A percentile compares a stretch with the other conserved stretches of the same genome.
Conservation (phyloP, 2,797 vertebrate genomes). For the Echeneis naucrates region DNA sequence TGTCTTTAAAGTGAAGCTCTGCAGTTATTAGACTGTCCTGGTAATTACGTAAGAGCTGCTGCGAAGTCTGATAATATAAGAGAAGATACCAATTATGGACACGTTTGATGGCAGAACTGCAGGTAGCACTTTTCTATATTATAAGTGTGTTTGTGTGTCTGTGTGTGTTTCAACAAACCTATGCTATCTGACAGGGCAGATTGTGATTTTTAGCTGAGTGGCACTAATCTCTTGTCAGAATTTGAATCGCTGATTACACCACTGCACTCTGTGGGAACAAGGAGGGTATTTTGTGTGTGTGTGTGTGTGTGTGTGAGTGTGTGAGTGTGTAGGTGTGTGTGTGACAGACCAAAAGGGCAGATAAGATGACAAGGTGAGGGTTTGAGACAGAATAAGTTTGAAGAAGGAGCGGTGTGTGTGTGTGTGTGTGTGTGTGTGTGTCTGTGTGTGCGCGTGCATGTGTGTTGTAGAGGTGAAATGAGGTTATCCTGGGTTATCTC, state of each 20-base stretch:
- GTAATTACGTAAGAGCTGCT: constrained; percentile 49
- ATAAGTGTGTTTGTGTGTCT: constrained; percentile 24
- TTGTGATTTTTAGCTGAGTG: constrained; percentile 74
- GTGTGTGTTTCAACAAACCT: constrained; percentile 22
- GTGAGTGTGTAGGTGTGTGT: not conserved
- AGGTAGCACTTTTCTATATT: constrained; percentile 60
- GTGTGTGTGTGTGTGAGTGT: too few relatives aligned
- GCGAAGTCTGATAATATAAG: constrained; percentile 38
- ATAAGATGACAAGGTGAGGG: constrained; percentile 48
- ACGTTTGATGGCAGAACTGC: constrained; percentile 16
- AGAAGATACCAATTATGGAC: constrained; percentile 54
- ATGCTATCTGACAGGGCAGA: constrained; percentile 65
- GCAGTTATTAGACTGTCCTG: constrained; percentile 19
- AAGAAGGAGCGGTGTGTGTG: not conserved
- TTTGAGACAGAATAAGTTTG: constrained; percentile 28
- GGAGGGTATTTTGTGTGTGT: too few relatives aligned
- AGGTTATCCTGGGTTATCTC: constrained; percentile 9
- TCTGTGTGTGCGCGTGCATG: constrained; percentile 1
- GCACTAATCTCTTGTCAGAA: constrained; percentile 69
- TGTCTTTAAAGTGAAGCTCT: constrained; percentile 25
- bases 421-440: too few relatives aligned
- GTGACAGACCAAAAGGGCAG: constrained; percentile 25
- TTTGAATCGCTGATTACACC: constrained; percentile 66
- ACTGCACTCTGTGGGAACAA: constrained; percentile 52
- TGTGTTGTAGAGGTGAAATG: constrained; percentile 24